phyloP scores from a whole-genome alignment of 2,797 vertebrate species.

The Cryptoprocta ferox region DNA sequence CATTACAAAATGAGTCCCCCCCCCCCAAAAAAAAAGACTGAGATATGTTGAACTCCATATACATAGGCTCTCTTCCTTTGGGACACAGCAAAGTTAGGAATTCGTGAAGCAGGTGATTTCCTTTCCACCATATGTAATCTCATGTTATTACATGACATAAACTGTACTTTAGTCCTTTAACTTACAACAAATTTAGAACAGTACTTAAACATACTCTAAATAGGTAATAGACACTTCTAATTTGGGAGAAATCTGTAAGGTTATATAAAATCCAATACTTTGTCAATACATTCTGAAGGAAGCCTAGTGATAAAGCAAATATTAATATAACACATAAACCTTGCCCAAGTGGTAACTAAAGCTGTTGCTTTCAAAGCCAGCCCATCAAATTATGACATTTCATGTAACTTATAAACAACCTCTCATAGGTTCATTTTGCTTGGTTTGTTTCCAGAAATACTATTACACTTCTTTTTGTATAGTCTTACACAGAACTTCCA shows the following conservation, averaged over 20 bases:
- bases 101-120: background rate
- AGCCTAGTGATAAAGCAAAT: background rate
- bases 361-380: background rate
- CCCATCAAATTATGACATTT: background rate
- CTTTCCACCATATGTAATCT: background rate
- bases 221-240: background rate
- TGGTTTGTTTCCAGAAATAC: conserved; percentile 28
- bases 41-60: background rate
- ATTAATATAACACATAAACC: background rate
- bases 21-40: background rate
- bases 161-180: background rate
- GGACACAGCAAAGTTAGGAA: rapidly evolving
- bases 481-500: background rate
- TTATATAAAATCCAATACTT: background rate
- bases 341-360: background rate
- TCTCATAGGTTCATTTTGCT: background rate
- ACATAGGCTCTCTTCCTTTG: background rate
- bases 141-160: background rate
- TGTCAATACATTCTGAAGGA: background rate
- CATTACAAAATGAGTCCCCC: background rate
- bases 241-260: background rate
- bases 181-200: background rate
- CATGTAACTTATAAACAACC: background rate
- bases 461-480: background rate
- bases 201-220: background rate